Evolutionary conservation across 2,888 invertebrate species (phyloP).

Genomic region (Empis livida): DNA sequence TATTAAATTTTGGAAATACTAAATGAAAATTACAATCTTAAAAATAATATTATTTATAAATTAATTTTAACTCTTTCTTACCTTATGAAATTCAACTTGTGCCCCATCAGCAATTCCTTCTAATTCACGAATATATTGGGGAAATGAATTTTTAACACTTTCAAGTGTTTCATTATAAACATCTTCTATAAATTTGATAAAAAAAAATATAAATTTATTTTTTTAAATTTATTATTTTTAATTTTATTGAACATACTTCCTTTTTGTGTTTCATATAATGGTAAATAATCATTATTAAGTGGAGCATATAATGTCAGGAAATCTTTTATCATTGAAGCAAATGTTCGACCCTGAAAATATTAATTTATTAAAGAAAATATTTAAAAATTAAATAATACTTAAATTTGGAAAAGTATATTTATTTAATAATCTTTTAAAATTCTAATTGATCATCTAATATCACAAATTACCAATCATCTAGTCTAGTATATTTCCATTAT

Average conservation of each 20-base stretch:
- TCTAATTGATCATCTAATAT: too few relatives aligned
- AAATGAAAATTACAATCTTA: too few relatives aligned
- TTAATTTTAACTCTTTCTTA: slow-evolving; percentile 25
- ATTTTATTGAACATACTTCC: slow-evolving; percentile 39
- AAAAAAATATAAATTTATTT: not conserved
- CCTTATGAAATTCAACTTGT: slow-evolving; percentile 69
- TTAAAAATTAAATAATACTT: too few relatives aligned
- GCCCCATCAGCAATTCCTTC: slow-evolving; percentile 80
- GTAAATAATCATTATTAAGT: slow-evolving; percentile 54
- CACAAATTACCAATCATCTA: too few relatives aligned
- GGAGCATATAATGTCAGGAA: slow-evolving; percentile 47
- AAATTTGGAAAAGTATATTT: too few relatives aligned
- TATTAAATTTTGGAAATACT: too few relatives aligned
- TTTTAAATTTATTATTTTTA: not conserved
- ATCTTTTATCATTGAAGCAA: slow-evolving; percentile 57
- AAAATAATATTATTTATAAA: not conserved
- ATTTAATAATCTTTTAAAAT: too few relatives aligned
- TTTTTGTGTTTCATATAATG: slow-evolving; percentile 54
- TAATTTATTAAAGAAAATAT: too few relatives aligned
- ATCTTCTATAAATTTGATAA: slow-evolving; percentile 21
- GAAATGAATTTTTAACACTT: slow-evolving; percentile 54
- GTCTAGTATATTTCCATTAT: too few relatives aligned
- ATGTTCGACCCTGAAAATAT: slow-evolving; percentile 68
- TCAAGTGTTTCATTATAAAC: slow-evolving; percentile 64
- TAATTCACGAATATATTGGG: slow-evolving; percentile 71